phyloP scores from a whole-genome alignment of 2,797 vertebrate genomes.

The Gymnoscopelus braueri region DNA sequence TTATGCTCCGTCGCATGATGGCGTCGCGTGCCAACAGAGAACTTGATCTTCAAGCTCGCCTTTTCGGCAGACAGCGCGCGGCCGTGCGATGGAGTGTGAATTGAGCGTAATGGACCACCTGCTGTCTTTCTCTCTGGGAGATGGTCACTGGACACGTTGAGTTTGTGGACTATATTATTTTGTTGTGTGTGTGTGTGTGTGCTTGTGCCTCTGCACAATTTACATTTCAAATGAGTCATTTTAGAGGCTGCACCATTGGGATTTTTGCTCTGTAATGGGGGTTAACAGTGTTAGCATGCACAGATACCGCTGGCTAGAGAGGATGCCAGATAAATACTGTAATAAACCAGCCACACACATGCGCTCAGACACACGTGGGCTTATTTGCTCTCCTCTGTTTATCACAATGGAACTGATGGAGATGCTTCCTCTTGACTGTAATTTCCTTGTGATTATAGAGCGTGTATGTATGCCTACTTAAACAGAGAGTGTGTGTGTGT shows the following conservation, averaged over 20 bases:
- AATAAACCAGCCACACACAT: slow-evolving; percentile 9
- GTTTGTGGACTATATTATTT: slow-evolving; percentile 36
- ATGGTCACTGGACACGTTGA: slow-evolving; percentile 36
- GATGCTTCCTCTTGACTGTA: slow-evolving; percentile 20
- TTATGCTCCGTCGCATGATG: too few species aligned
- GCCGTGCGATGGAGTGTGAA: too few species aligned
- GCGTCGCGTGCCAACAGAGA: too few species aligned
- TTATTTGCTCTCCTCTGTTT: background rate
- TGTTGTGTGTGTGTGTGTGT: slow-evolving; percentile 15
- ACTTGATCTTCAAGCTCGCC: too few species aligned
- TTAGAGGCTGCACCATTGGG: slow-evolving; percentile 22
- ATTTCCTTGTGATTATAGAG: slow-evolving; percentile 29
- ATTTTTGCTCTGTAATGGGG: slow-evolving; percentile 43
- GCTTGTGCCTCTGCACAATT: slow-evolving; percentile 22
- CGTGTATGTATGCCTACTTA: background rate
- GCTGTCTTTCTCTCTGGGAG: slow-evolving; percentile 42
- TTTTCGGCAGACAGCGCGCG: too few species aligned
- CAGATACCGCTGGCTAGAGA: slow-evolving; percentile 16
- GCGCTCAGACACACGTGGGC: background rate
- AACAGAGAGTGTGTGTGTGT: background rate
- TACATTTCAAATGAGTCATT: slow-evolving; percentile 36
- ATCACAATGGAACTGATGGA: slow-evolving; percentile 22
- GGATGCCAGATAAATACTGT: slow-evolving; percentile 21
- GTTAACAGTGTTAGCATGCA: slow-evolving; percentile 44
- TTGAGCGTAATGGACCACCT: slow-evolving; percentile 38